Percentiles rank a stretch among this genome's conserved stretches.
These are phyloP conservation scores for Lampris incognitus DNA, from an alignment of 2,113 vertebrate genomes.

Conservation along the genomic window DNA sequence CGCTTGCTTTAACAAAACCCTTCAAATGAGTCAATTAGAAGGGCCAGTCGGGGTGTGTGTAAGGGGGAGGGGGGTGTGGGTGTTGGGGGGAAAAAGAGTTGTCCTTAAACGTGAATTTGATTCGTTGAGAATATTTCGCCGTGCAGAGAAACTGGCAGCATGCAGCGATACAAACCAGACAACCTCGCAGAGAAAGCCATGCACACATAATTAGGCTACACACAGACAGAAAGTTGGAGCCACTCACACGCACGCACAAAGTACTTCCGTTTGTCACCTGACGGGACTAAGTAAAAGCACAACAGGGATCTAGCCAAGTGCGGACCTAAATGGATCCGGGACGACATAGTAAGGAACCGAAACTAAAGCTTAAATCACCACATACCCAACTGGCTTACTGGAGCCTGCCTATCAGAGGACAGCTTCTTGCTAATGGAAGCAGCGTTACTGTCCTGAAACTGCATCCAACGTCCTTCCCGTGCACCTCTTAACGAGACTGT, in stretches of 20 bases:
- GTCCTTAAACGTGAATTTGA: constrained; percentile 22
- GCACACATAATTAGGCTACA: no score
- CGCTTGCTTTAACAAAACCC: constrained; percentile 44
- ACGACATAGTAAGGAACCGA: neutral
- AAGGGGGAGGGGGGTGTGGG: neutral
- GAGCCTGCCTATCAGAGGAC: no score
- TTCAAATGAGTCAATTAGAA: constrained; percentile 60
- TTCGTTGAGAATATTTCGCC: neutral
- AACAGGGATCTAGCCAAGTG: neutral
- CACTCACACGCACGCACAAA: neutral
- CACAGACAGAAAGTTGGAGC: neutral
- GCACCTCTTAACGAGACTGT: no score
- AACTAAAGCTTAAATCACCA: neutral
- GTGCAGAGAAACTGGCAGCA: no score
- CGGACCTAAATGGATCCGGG: neutral
- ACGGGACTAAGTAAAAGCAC: neutral
- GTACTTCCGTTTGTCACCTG: neutral
- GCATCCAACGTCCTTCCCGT: no score
- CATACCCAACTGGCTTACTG: neutral
- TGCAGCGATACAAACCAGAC: no score
- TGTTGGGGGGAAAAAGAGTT: constrained; percentile 19
- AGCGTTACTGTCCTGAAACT: no score
- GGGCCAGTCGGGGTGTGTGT: neutral
- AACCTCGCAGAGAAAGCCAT: no score
- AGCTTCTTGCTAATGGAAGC: no score